These are phyloP conservation scores for Tethea ocularis DNA, from an alignment of 2,888 invertebrate genomes.

Conservation along the genomic window DNA sequence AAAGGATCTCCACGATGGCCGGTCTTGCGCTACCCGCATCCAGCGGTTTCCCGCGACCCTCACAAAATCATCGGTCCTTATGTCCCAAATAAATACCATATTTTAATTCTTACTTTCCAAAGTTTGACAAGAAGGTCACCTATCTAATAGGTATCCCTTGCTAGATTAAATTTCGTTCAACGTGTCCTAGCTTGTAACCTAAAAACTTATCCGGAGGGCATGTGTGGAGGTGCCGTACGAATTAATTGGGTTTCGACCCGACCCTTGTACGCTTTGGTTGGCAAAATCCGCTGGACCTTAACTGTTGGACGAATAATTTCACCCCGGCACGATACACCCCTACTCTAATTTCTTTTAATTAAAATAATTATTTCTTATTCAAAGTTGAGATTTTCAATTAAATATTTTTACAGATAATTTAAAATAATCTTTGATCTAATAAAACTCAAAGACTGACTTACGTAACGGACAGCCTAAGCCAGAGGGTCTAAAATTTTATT, in stretches of 20 bases:
- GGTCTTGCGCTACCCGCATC: too few species aligned
- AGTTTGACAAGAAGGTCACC: constrained; percentile 19
- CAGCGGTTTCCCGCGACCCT: too few species aligned
- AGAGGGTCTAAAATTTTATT: too few species aligned
- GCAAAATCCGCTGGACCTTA: constrained; percentile 51
- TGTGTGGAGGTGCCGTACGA: constrained; percentile 49
- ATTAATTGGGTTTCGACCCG: constrained; percentile 60
- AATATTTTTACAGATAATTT: too few species aligned
- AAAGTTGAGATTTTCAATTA: too few species aligned
- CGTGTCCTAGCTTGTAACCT: constrained; percentile 35
- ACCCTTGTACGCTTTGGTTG: constrained; percentile 64
- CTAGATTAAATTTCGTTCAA: constrained; percentile 55
- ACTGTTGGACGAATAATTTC: constrained; percentile 50
- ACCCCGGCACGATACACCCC: constrained; percentile 15
- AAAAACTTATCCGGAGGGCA: constrained; percentile 49
- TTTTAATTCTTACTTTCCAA: neutral
- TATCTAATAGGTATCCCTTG: constrained; percentile 25
- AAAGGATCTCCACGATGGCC: too few species aligned
- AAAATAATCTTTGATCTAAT: too few species aligned
- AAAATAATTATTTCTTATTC: constrained; percentile 21
- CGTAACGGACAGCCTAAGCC: too few species aligned
- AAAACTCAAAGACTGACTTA: too few species aligned
- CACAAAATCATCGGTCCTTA: too few species aligned
- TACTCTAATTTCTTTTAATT: constrained; percentile 20
- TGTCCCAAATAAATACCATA: too few species aligned